Conservation (phyloP, 2,888 invertebrate genomes). For the Cyclophora albipunctata region DNA sequence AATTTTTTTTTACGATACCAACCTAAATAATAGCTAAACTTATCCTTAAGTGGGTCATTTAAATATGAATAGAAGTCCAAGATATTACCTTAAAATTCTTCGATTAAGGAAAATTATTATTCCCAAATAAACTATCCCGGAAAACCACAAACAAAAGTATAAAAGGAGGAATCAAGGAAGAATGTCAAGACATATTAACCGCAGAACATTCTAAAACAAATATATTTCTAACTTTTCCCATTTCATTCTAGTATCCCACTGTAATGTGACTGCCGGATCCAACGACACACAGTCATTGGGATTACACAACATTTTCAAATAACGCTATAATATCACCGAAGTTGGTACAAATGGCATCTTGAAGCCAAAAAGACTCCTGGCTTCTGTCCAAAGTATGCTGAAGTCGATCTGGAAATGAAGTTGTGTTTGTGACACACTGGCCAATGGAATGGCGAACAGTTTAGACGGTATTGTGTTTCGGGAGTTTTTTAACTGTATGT, state of each 20-base stretch:
- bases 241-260: conserved; percentile 4
- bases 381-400: conserved; percentile 56
- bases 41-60: too few relatives aligned
- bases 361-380: conserved; percentile 72
- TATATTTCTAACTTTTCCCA: conserved; percentile 8
- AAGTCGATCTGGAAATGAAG: conserved; percentile 42
- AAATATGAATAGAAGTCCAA: too few relatives aligned
- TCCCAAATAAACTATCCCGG: too few relatives aligned
- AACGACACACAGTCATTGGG: conserved; percentile 16
- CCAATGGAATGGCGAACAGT: neutral
- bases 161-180: too few relatives aligned
- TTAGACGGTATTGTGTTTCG: neutral
- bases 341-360: conserved; percentile 64
- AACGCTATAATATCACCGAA: conserved; percentile 44
- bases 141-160: too few relatives aligned
- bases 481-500: neutral
- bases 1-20: too few relatives aligned
- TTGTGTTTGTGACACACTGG: conserved; percentile 35
- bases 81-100: too few relatives aligned
- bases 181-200: too few relatives aligned
- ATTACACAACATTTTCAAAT: conserved; percentile 43
- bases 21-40: too few relatives aligned
- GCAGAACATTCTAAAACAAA: too few relatives aligned
- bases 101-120: too few relatives aligned
- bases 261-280: conserved; percentile 6